Evolutionary conservation across 64 coral and sea anemone genomes (phyloP), one percentile per base, ranked within the genome.

Genomic region (Montipora cactus): DNA sequence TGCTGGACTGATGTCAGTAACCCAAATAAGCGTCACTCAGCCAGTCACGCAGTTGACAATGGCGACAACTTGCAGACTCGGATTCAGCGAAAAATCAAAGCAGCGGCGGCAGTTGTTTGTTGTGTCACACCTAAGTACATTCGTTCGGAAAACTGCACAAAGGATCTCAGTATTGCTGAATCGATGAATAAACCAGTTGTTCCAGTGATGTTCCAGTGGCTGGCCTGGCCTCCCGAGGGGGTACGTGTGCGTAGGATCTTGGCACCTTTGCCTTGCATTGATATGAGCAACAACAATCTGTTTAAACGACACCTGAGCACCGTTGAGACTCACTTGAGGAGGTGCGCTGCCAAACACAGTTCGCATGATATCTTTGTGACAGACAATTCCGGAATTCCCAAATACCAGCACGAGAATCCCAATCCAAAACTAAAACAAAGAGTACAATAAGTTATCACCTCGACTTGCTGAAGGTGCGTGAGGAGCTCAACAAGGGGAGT

Each of bases 61-160:
- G 58, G n/a, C 67, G 95, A 96, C 70, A 95, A 50, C 74, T 44
- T 94, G 70, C 96, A 94, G 52, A 92, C 89, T 87, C 93, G 95
- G 81, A 95, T 98, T 70, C 92, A 92, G 61, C 82, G 93, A 0
- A 92, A 92, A 49, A 95, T 98, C 93, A 98, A 98, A 59, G 81
- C 84, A 9, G 92, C 96, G 6, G 79, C 67, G 28, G 83, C 92
- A 52, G 93, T 98, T 14, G 48, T 98, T 25, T 98, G 96, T 89
- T 98, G 96, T 48, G 80, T 98, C 52, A 98, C 93, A 1, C 96
- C 87, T 14, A 98, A 98, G 73, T 98, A 98, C 62, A 92, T 98
- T 89, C 95, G 96, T 59, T 98, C 96, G 14, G 93, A 98, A 59
- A 98, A 98, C 76, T 98, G 96, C 67, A 77, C 79, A 9, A 98